Evolutionary conservation across 1,140 invertebrate species (phyloP).

Genomic region (Homarus americanus): DNA sequence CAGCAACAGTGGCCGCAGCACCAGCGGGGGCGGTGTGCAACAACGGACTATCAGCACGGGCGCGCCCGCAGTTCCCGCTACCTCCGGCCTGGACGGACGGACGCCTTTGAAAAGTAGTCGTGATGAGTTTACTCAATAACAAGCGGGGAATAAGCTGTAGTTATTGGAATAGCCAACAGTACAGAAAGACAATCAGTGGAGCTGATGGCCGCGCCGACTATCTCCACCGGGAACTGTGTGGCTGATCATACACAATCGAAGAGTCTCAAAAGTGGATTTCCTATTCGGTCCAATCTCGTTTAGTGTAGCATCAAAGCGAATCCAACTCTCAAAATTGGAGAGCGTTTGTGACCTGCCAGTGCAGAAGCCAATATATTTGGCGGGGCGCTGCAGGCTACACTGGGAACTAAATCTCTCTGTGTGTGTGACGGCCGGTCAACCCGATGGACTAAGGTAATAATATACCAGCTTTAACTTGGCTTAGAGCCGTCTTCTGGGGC

Average conservation of each 20-base stretch:
- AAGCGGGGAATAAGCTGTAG: neutral
- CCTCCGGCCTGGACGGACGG: neutral
- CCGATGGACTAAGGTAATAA: conserved; percentile 46
- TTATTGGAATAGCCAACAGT: conserved; percentile 1
- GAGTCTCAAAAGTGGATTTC: conserved; percentile 64
- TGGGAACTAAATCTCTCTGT: conserved; percentile 55
- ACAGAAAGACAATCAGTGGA: neutral
- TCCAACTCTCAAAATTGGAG: conserved; percentile 71
- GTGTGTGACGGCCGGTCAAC: conserved; percentile 4
- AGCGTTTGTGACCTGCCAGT: conserved; percentile 70
- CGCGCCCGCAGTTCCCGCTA: no score
- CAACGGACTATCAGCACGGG: no score
- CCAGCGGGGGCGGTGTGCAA: no score
- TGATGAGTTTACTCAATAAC: neutral
- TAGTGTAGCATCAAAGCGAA: conserved; percentile 70
- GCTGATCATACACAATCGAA: conserved; percentile 55
- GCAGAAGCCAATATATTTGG: conserved; percentile 72
- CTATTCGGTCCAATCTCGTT: conserved; percentile 70
- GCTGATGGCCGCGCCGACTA: neutral
- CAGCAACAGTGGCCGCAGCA: no score
- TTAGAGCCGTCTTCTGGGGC: neutral
- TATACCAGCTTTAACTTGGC: conserved; percentile 61
- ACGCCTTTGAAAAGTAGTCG: conserved; percentile 1
- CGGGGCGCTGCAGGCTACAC: conserved; percentile 62
- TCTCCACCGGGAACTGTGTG: neutral